A percentile compares a stretch with the other conserved stretches of the same genome.
Conservation (phyloP, 2,797 vertebrate species). For the Falco biarmicus region DNA sequence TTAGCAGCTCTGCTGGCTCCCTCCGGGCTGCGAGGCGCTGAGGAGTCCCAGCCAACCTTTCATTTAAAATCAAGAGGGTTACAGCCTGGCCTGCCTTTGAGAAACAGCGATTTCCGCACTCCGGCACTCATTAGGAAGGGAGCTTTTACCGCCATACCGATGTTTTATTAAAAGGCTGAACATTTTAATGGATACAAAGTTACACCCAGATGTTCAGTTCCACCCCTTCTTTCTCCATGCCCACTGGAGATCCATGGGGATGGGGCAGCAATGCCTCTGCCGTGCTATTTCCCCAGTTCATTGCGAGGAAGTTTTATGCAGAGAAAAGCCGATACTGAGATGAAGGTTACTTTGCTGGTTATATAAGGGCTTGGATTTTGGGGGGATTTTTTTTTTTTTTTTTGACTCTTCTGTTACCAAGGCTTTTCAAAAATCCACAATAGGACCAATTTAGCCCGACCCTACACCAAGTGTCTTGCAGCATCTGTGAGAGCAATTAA, state of each 20-base stretch:
- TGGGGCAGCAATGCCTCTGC: background rate
- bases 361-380: background rate
- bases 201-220: background rate
- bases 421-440: conserved; percentile 35
- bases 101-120: conserved; percentile 18
- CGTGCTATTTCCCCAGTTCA: background rate
- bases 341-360: conserved; percentile 33
- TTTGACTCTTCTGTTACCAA: background rate
- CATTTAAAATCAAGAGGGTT: conserved; percentile 61
- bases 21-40: conserved; percentile 19
- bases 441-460: background rate
- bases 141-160: background rate
- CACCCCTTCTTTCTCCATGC: background rate
- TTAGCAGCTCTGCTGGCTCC: conserved; percentile 35
- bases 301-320: background rate
- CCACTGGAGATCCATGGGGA: background rate
- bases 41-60: conserved; percentile 42
- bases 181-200: background rate
- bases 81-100: conserved; percentile 37
- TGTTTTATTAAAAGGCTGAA: background rate
- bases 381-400: background rate
- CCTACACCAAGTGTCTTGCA: background rate
- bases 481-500: conserved; percentile 47
- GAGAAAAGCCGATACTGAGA: background rate
- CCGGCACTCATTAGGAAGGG: conserved; percentile 38